phyloP scores from a whole-genome alignment of 2,888 invertebrate genomes.

The Pachliopta kotzebuea region DNA sequence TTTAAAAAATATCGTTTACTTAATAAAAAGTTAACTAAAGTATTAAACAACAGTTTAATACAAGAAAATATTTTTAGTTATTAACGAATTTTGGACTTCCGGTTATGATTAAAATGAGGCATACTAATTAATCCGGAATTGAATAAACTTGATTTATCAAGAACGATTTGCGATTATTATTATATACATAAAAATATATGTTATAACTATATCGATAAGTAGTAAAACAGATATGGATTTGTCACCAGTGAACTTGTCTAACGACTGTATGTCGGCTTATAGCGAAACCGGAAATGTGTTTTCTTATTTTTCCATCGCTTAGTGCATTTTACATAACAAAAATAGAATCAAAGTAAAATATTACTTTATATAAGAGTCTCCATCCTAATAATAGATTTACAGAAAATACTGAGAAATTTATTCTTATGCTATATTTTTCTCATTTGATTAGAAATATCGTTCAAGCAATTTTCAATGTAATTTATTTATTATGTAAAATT shows the following conservation, averaged over 20 bases:
- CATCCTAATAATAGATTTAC: background rate
- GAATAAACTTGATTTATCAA: background rate
- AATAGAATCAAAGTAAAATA: slow-evolving; percentile 45
- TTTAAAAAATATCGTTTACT: too few relatives aligned
- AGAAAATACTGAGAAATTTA: background rate
- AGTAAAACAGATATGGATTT: slow-evolving; percentile 6
- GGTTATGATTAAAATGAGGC: too few relatives aligned
- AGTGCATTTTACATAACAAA: slow-evolving; percentile 46
- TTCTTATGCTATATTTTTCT: too few relatives aligned
- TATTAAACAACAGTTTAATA: too few relatives aligned
- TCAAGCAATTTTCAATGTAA: background rate
- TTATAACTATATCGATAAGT: background rate
- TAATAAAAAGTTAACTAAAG: too few relatives aligned
- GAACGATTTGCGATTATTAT: background rate
- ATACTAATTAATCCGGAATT: background rate
- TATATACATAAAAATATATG: background rate
- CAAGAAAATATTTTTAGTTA: too few relatives aligned
- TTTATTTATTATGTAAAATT: background rate
- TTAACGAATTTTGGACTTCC: too few relatives aligned
- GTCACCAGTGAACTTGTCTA: slow-evolving; percentile 48
- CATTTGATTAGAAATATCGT: background rate
- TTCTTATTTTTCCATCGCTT: slow-evolving; percentile 48
- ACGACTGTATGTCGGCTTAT: slow-evolving; percentile 58
- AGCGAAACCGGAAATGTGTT: slow-evolving; percentile 53
- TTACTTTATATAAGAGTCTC: slow-evolving; percentile 48